Evolutionary conservation across 2,888 invertebrate genomes (phyloP).

Genomic region (Orchesella flavescens): DNA sequence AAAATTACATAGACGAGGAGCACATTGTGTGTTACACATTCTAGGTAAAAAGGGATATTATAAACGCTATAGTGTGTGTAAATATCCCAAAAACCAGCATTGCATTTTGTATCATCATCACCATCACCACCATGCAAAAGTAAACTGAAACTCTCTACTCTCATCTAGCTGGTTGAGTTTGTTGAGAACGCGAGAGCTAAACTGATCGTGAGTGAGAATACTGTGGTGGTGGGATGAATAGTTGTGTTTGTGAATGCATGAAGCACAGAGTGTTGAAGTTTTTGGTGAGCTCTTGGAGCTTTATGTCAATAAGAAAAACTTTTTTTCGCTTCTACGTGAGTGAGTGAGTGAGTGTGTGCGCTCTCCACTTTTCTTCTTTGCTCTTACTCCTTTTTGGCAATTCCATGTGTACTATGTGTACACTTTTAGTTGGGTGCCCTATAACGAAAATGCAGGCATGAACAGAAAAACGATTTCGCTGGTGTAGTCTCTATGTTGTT

Average conservation of each 20-base stretch:
- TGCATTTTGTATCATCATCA: too few relatives aligned
- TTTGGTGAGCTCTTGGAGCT: neutral
- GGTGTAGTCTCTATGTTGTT: neutral
- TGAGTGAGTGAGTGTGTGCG: neutral
- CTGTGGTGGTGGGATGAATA: neutral
- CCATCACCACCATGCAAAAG: neutral
- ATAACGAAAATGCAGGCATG: too few relatives aligned
- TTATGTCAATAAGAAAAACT: conserved; percentile 3
- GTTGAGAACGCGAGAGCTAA: too few relatives aligned
- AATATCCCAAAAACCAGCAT: neutral
- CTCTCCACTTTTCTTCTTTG: neutral
- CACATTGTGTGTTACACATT: neutral
- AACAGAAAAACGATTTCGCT: too few relatives aligned
- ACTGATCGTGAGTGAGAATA: too few relatives aligned
- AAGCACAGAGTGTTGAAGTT: neutral
- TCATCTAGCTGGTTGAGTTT: too few relatives aligned
- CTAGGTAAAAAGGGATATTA: neutral
- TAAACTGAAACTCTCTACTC: neutral
- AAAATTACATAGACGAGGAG: neutral
- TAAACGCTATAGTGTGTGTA: neutral
- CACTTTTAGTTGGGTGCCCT: neutral
- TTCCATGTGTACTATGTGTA: too few relatives aligned
- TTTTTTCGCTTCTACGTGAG: neutral
- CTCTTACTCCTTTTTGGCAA: conserved; percentile 5
- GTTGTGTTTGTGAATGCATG: neutral